Evolutionary conservation across 2,113 vertebrate species (phyloP), one percentile per base, ranked within the genome.

Genomic region (Menura novaehollandiae): DNA sequence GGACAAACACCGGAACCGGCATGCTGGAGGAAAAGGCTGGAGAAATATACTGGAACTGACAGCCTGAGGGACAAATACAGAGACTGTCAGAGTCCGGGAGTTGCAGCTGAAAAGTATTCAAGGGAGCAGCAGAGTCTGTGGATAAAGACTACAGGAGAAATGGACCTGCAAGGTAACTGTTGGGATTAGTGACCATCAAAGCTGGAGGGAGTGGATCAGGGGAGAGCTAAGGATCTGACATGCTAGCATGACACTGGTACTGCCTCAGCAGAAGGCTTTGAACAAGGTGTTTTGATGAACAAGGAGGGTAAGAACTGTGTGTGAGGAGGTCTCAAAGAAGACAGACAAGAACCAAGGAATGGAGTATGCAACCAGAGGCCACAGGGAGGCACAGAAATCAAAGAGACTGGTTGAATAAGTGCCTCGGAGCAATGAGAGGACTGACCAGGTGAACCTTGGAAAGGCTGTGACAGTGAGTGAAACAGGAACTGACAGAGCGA

Each of bases 1-100:
- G 89, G 39, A 97, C 93, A 96, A 97, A 96, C 77, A 66, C 93
- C 56, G 84, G 94, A 96, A 94, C 87, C 1, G 0, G 86, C 1
- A 2, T 2, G 1, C 64, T 37, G 89, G 64, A 95, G 91, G 95
- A 95, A 96, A 72, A 66, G 91, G 83, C 89, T 89, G 84, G 44
- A 68, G 94, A 75, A 86, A 64, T 7, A 47, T 35, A 13, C 44
- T 2, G 41, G 44, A 52, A 72, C 24, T 72, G 73, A 92, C 68
- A 89, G 80, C 60, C 69, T 30, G 46, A 43, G 77, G 64, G 52
- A 80, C 41, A 64, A 56, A 88, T 28, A 26, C 60, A 11, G 43
- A 15, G 24, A 23, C 44, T 1, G 1, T 5, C 85, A 27, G 39
- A 27, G 46, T 5, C 59, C 33, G 55, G 32, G 58, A 94, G 67